Conservation (phyloP, 2,113 vertebrate species). For the Phodopus roborovskii region DNA sequence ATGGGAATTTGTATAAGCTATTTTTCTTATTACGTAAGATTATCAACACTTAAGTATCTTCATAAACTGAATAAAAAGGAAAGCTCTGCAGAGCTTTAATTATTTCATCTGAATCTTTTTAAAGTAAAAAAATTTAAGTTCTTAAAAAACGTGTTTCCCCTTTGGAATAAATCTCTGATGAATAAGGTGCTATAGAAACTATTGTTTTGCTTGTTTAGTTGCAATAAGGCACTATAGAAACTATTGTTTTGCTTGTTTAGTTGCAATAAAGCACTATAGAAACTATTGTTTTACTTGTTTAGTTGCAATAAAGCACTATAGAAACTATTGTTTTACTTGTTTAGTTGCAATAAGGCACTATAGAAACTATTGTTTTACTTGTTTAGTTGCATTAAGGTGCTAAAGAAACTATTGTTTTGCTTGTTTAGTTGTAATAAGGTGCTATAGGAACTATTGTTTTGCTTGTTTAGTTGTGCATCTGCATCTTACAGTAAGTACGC, state of each 20-base stretch:
- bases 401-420: background rate
- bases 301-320: background rate
- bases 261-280: background rate
- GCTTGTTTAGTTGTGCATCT: background rate
- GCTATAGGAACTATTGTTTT: background rate
- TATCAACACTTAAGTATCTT: background rate
- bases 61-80: conserved; percentile 32
- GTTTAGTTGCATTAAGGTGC: too few species aligned
- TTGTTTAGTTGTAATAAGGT: too few species aligned
- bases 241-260: too few species aligned
- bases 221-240: background rate
- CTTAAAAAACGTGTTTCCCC: background rate
- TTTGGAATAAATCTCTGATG: conserved; percentile 18
- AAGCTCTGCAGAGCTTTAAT: background rate
- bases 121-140: background rate
- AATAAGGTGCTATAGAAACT: background rate
- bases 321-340: conserved; percentile 13
- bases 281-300: too few species aligned
- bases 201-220: background rate
- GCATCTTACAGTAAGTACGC: background rate
- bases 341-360: background rate
- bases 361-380: conserved; percentile 3
- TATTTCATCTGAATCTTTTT: background rate
- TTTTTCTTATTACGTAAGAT: conserved; percentile 3
- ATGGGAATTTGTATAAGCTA: background rate